A percentile compares a stretch with the other conserved stretches of the same genome.
Conservation (phyloP, 2,888 invertebrate species). For the Nymphalis urticae region DNA sequence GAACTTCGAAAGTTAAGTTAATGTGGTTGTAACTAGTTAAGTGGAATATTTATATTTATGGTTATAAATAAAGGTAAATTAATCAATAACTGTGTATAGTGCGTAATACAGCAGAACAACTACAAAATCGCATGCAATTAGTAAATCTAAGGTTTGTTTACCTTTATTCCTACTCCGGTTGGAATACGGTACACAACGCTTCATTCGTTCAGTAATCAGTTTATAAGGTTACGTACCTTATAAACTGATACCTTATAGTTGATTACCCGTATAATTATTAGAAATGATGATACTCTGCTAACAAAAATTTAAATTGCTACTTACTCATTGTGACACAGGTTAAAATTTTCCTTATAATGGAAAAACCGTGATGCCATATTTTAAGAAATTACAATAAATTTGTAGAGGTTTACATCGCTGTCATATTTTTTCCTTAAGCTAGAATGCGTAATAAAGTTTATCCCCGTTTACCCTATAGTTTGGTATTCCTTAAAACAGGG, state of each 20-base stretch:
- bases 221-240: neutral
- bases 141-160: too few species aligned
- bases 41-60: too few species aligned
- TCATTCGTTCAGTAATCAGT: neutral
- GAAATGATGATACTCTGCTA: neutral
- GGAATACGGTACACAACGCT: too few species aligned
- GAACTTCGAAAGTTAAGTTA: too few species aligned
- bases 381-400: neutral
- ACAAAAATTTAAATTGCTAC: neutral
- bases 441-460: neutral
- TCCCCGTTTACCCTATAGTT: neutral
- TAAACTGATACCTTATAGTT: neutral
- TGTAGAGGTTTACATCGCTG: neutral
- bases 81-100: too few species aligned
- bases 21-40: too few species aligned
- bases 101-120: too few species aligned
- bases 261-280: neutral
- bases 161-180: too few species aligned
- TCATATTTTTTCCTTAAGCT: neutral
- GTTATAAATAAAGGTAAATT: too few species aligned
- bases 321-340: neutral
- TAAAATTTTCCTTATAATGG: slow-evolving; percentile 7
- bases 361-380: slow-evolving; percentile 1
- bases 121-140: too few species aligned
- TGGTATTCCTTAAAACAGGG: too few species aligned